A percentile compares a stretch with the other conserved stretches of the same genome.
Evolutionary conservation across 2,888 invertebrate species (phyloP).

Genomic region (Harpalus rufipes): DNA sequence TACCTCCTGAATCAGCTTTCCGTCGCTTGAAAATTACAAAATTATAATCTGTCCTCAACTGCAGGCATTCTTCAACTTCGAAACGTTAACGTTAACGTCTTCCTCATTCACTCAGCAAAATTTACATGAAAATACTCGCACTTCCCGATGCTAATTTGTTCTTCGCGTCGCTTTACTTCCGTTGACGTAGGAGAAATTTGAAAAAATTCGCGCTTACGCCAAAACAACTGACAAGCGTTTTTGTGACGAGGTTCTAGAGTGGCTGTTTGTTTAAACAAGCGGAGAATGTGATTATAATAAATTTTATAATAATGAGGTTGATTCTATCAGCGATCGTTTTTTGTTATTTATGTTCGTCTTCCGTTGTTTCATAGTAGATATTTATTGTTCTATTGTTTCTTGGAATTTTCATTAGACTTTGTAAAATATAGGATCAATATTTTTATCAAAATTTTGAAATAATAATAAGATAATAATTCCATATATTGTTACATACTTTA

Average conservation of each 20-base stretch:
- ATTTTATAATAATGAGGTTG: conserved; percentile 29
- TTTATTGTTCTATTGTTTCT: conserved; percentile 30
- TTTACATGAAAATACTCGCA: conserved; percentile 44
- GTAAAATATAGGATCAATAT: neutral
- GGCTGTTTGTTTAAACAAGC: conserved; percentile 45
- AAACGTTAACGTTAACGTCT: neutral
- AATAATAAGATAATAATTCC: neutral
- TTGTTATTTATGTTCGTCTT: conserved; percentile 33
- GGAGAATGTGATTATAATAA: conserved; percentile 42
- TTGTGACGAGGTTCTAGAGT: conserved; percentile 40
- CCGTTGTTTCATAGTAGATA: conserved; percentile 23
- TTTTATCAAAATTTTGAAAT: neutral
- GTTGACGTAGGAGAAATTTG: conserved; percentile 31
- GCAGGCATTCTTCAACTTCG: conserved; percentile 25
- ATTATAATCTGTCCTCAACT: conserved; percentile 48
- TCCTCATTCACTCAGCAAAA: conserved; percentile 21
- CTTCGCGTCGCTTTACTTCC: conserved; percentile 11
- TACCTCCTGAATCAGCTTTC: conserved; percentile 22
- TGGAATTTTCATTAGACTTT: conserved; percentile 18
- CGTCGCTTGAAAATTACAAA: conserved; percentile 23
- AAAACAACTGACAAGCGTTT: conserved; percentile 33
- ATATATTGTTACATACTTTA: neutral
- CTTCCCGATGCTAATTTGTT: conserved; percentile 34
- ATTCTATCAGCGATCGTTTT: conserved; percentile 1
- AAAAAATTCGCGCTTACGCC: conserved; percentile 41